Base-by-base conservation (phyloP, 2,888 invertebrate species). In the Sminthurinus aureus region DNA sequence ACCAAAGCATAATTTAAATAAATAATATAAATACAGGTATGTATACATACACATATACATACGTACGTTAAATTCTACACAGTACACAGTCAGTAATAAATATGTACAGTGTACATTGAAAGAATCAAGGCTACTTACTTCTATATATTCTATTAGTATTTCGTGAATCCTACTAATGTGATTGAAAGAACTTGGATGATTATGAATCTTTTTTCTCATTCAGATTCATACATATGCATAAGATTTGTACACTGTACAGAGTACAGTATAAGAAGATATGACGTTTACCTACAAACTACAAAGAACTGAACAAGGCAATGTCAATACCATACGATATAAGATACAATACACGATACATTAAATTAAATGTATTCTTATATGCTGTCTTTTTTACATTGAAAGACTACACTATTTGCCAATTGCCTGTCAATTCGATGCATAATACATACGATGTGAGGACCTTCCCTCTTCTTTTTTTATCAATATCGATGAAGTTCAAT, bases 101-200 rank as follows among this genome's bases (percentile, higher is more conserved):
- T n/a, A 51, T 51, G 50, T 75, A 77, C 20, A 64, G 22, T 66
- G 66, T 38, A 38, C 38, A 38, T 4, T 38, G 38, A 38, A 78
- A 78, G 78, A 66, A 78, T 78, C 78, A 78, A 78, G 78, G 78
- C 78, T 78, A 66, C 51, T 75, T 24, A 78, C 66, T 26, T 73
- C 73, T 76, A 77, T 26, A 52, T 77, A 58, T 77, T 52, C n/a
- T n/a, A n/a, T n/a, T n/a, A n/a, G n/a, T n/a, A n/a, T n/a, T n/a
- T 38, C 38, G 6, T 38, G 38, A 38, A 38, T 38, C 6, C 38
- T 38, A 38, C 58, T 58, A 58, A 58, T 58, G 58, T 15, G 58
- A 58, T 58, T 58, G 58, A 58, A 11, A 58, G 18, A 58, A 58
- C 15, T 58, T 58, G 58, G 58, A 18, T 15, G 58, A 58, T 58